Conservation (phyloP, 2,888 invertebrate genomes). For the Caenorhabditis plicata region DNA sequence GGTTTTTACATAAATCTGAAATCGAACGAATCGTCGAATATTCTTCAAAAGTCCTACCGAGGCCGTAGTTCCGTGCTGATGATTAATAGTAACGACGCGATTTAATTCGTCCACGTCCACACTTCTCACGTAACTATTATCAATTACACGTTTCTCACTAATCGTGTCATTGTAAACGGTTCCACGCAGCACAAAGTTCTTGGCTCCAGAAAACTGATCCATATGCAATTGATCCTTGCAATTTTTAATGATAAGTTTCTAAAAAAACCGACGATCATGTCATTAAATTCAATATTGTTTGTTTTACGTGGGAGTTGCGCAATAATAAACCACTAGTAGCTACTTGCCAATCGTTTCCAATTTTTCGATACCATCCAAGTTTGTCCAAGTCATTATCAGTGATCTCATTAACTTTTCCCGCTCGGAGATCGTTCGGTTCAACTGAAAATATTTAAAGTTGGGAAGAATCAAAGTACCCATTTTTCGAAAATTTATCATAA, state of each 20-base stretch:
- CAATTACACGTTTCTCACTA: constrained; percentile 21
- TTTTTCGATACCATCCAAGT: constrained; percentile 26
- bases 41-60: no score
- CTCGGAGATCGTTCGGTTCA: constrained; percentile 24
- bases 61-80: constrained; percentile 31
- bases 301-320: constrained; percentile 25
- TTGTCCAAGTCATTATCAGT: constrained; percentile 25
- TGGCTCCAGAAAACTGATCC: constrained; percentile 33
- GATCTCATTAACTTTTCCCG: constrained; percentile 29
- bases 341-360: constrained; percentile 23
- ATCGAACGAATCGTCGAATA: no score
- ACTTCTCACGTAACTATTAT: constrained; percentile 21
- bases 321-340: constrained; percentile 19
- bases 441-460: constrained; percentile 3
- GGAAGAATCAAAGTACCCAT: no score
- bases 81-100: constrained; percentile 24
- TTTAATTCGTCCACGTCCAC: constrained; percentile 21
- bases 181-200: constrained; percentile 24
- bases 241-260: constrained; percentile 32
- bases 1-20: constrained; percentile 29
- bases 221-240: constrained; percentile 31
- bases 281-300: neutral
- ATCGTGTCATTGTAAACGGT: constrained; percentile 26
- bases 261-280: constrained; percentile 5
- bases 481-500: neutral